Evolutionary conservation across 2,888 invertebrate species (phyloP).

Genomic region (Matsumyia berberina): DNA sequence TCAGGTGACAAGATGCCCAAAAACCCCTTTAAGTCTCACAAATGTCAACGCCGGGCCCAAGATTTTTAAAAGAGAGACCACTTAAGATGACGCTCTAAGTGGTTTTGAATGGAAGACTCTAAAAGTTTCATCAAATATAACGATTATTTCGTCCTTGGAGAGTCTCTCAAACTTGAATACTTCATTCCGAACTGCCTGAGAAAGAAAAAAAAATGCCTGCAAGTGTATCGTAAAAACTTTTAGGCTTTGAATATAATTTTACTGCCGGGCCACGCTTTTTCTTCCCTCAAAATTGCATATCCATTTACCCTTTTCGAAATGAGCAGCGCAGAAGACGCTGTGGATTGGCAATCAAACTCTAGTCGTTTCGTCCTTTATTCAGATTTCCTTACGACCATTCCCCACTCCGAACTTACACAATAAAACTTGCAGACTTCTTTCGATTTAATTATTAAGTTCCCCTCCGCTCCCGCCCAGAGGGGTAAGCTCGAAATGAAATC

Average conservation of each 20-base stretch:
- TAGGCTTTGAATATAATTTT: neutral
- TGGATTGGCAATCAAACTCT: neutral
- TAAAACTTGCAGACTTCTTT: constrained; percentile 40
- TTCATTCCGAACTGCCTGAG: too few species aligned
- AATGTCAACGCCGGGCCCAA: too few species aligned
- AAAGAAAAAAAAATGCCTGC: neutral
- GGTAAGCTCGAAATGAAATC: constrained; percentile 21
- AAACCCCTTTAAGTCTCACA: too few species aligned
- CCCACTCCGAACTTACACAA: constrained; percentile 29
- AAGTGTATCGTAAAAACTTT: constrained; percentile 1
- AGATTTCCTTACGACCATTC: neutral
- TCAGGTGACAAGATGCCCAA: too few species aligned
- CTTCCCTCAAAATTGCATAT: neutral
- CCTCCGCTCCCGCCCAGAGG: neutral
- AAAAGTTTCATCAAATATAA: too few species aligned
- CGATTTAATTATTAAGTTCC: constrained; percentile 58
- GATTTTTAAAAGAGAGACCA: too few species aligned
- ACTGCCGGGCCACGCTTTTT: neutral
- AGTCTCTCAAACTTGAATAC: neutral
- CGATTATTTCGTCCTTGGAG: neutral
- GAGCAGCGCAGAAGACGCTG: neutral
- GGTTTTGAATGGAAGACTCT: too few species aligned
- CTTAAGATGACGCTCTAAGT: too few species aligned
- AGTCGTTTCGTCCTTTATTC: neutral
- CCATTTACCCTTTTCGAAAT: neutral